Conservation (phyloP, 2,888 invertebrate species). For the Xestobium rufovillosum region DNA sequence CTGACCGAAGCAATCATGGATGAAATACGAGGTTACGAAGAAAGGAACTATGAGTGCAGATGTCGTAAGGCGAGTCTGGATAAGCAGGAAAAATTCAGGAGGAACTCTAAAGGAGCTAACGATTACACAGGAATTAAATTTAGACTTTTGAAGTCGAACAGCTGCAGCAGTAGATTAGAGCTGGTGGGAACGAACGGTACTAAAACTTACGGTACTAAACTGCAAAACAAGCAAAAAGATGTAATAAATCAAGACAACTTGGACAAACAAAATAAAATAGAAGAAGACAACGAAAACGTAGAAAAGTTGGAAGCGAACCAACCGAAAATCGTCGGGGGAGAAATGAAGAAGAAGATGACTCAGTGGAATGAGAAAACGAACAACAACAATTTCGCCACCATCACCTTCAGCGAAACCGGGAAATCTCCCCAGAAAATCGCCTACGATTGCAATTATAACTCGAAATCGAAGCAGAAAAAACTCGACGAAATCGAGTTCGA, state of each 20-base stretch:
- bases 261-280: constrained; percentile 22
- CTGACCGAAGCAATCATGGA: constrained; percentile 69
- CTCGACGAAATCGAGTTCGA: constrained; percentile 82
- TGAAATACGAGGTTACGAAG: constrained; percentile 52
- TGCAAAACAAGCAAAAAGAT: constrained; percentile 16
- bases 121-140: constrained; percentile 64
- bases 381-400: constrained; percentile 22
- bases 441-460: constrained; percentile 42
- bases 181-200: constrained; percentile 60
- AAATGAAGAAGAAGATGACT: constrained; percentile 38
- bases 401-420: constrained; percentile 26
- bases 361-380: constrained; percentile 33
- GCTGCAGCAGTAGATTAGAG: constrained; percentile 76
- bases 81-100: constrained; percentile 19
- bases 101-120: constrained; percentile 23
- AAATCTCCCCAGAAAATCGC: constrained; percentile 27
- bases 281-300: constrained; percentile 19
- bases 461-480: constrained; percentile 52
- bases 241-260: constrained; percentile 28
- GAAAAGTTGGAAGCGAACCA: constrained; percentile 30
- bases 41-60: constrained; percentile 32
- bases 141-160: constrained; percentile 76
- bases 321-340: constrained; percentile 46
- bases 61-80: constrained; percentile 26
- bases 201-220: constrained; percentile 27